phyloP scores from a whole-genome alignment of 2,888 invertebrate genomes.

The Spicauda simplicius region DNA sequence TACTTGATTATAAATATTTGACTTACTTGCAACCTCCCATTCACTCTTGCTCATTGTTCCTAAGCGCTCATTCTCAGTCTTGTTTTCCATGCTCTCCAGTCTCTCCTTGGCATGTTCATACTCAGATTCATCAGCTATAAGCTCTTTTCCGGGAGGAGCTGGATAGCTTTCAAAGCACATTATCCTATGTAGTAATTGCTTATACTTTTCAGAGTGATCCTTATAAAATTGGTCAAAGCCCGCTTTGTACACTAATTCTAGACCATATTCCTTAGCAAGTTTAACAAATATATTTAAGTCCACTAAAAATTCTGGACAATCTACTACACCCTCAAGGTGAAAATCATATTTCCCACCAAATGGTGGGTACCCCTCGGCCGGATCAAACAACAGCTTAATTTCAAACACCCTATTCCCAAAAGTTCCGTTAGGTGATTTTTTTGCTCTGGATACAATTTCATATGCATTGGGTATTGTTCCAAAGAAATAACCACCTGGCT shows the following conservation, averaged over 20 bases:
- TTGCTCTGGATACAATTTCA: slow-evolving; percentile 92
- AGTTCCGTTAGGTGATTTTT: slow-evolving; percentile 80
- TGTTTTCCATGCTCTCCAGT: slow-evolving; percentile 70
- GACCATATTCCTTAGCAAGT: slow-evolving; percentile 88
- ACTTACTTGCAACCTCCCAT: slow-evolving; percentile 97
- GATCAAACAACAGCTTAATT: slow-evolving; percentile 89
- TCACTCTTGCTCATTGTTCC: slow-evolving; percentile 95
- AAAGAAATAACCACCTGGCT: slow-evolving; percentile 96
- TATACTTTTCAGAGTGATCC: slow-evolving; percentile 77
- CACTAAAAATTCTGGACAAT: slow-evolving; percentile 99
- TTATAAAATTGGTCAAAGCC: slow-evolving; percentile 93
- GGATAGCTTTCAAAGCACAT: slow-evolving; percentile 93
- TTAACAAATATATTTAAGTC: slow-evolving; percentile 94
- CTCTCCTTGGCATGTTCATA: slow-evolving; percentile 90
- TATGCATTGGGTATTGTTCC: slow-evolving; percentile 98
- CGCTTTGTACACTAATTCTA: slow-evolving; percentile 88
- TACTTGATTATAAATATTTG: slow-evolving; percentile 6
- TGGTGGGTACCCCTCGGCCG: slow-evolving; percentile 87
- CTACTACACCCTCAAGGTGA: slow-evolving; percentile 96
- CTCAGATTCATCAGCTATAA: slow-evolving; percentile 87
- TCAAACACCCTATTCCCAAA: slow-evolving; percentile 93
- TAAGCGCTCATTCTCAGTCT: slow-evolving; percentile 72
- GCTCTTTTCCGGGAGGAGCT: slow-evolving; percentile 79
- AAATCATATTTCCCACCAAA: slow-evolving; percentile 99
- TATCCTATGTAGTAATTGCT: slow-evolving; percentile 89